Conservation (phyloP, 1,140 invertebrate species). For the Nasonia giraulti region DNA sequence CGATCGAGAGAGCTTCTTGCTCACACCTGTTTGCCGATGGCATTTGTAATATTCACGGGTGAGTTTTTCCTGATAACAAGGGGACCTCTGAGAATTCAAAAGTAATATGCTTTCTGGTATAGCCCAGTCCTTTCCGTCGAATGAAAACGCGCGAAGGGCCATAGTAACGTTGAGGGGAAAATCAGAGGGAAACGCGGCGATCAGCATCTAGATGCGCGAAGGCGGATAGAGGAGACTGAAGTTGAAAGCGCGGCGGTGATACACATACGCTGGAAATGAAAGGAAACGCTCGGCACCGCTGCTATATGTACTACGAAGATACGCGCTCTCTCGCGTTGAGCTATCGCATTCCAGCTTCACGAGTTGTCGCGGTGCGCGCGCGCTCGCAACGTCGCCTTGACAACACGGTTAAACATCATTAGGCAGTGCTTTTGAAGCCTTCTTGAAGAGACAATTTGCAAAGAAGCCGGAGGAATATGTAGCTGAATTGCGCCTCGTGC, state of each 20-base stretch:
- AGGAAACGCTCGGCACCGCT: neutral
- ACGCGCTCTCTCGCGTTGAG: neutral
- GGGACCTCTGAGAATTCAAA: neutral
- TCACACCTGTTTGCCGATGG: neutral
- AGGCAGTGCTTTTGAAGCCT: too few relatives aligned
- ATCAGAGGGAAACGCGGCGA: slow-evolving; percentile 11
- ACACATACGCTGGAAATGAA: neutral
- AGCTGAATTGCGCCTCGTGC: too few relatives aligned
- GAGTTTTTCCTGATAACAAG: neutral
- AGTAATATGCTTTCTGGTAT: too few relatives aligned
- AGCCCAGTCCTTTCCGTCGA: too few relatives aligned
- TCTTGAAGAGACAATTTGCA: too few relatives aligned
- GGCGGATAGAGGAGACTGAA: neutral
- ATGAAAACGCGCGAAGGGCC: neutral
- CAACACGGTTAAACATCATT: neutral
- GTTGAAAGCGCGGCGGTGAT: neutral
- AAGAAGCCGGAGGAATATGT: too few relatives aligned
- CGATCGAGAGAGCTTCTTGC: neutral
- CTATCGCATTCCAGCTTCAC: neutral
- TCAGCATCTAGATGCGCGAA: neutral
- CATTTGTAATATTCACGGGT: neutral
- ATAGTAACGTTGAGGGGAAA: neutral
- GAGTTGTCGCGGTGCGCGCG: too few relatives aligned
- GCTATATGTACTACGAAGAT: neutral
- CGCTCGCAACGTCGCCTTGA: neutral